Base-by-base conservation (phyloP, 2,888 invertebrate genomes). In the Disparrhopalites patrizii region DNA sequence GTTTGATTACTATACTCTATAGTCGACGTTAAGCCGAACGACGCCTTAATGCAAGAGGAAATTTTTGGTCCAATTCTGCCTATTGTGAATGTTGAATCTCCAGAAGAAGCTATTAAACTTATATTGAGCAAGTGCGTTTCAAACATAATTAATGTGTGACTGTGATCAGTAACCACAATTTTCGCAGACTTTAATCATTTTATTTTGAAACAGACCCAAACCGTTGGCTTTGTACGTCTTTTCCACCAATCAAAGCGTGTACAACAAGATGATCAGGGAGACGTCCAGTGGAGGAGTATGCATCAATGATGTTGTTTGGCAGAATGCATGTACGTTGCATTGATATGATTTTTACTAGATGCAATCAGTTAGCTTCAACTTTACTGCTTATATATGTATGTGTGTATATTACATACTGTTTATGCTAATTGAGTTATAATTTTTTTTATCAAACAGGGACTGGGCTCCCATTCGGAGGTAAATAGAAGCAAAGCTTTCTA, bases 61-160 rank as follows among this genome's bases (percentile, higher is more conserved):
- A 94, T 98, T 76, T 99, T 98, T 80, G 98, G 97, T 0, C 98
- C 98, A 3, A 85, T 99, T 76, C 83, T 99, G 72, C 98, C 98
- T 0, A 89, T 99, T 68, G 80, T 95, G 8, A 88, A 86, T 63
- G 85, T 97, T 4, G 85, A 87, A 65, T 88, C 88, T 79, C 87
- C 90, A 18, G 89, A 88, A 69, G 95, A 96, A 79, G 97, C 97
- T 0, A 91, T 98, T 62, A 85, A 89, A 73, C 91, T 91, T 77
- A 93, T 97, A 30, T 51, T 65, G n/a, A 15, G 31, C 1, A 66
- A 62, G 69, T 69, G 51, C 43, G 30, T 43, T 27, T 13, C 20
- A 43, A 47, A 47, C 36, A 27, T 54, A 51, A 38, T 18, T 18
- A 27, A 23, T 47, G 15, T 20, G 25, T 50, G 1, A 77, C 77